Base-by-base conservation (phyloP, 2,113 vertebrate genomes). In the Sylvicapra grimmia region DNA sequence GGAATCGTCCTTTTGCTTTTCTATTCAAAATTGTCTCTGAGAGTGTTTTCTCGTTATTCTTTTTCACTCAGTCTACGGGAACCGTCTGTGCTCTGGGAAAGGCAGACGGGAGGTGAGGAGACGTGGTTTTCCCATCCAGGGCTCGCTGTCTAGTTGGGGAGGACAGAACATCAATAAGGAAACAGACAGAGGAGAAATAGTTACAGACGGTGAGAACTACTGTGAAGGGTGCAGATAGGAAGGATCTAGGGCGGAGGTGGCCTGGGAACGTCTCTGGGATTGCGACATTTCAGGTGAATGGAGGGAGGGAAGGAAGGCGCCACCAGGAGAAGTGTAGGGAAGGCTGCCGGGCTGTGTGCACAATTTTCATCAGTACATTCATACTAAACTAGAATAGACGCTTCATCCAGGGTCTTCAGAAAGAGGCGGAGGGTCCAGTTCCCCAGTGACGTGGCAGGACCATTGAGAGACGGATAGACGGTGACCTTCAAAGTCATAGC, bases 381-480 rank as follows among this genome's bases (percentile, higher is more conserved):
- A 72, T 29, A 19, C 9, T 27, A 18, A 63, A 79, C 33, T 8
- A 18, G 25, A 86, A 15, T 0, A 18, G 79, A 53, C 1, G 2
- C 33, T 59, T 40, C 47, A 56, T 47, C 4, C 4, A 13, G 23
- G 12, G 19, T 31, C 31, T 86, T 84, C 31, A 53, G 92, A 68
- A 72, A 59, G 18, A 72, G 79, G 31, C 36, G 8, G 13, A 8
- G 25, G 4, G 6, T 61, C 51, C 56, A 51, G 83, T 33, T 53
- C 13, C 63, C 12, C 2, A 2, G 0, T 8, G 5, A 47, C 8
- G 47, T 9, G 8, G 85, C 4, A 33, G 58, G n/a, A 29, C 21
- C 54, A 23, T 8, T 0, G 14, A 59, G 40, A 84, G 31, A 13
- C 1, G 0, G 9, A 8, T 40, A n/a, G 31, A 1, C 31, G 79